phyloP scores from a whole-genome alignment of 2,113 vertebrate genomes.

The Pongo abelii region DNA sequence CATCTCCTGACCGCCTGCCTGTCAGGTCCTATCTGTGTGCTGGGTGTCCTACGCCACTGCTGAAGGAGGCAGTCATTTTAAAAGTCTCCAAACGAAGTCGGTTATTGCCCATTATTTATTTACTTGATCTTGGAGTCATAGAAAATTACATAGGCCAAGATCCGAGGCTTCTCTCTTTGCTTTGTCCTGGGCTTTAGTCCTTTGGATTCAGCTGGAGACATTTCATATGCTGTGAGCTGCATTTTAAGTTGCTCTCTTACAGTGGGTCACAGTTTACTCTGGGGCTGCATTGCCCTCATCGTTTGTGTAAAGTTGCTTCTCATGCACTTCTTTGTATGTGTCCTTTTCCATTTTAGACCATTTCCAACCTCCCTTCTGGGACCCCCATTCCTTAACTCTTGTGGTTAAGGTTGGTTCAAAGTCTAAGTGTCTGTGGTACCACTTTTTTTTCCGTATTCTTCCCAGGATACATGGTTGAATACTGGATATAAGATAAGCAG shows the following conservation, averaged over 20 bases:
- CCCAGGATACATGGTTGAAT: neutral
- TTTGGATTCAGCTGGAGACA: neutral
- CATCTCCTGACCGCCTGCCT: neutral
- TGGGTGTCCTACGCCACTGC: neutral
- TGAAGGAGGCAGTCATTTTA: conserved; percentile 9
- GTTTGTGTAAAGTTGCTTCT: neutral
- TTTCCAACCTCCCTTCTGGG: neutral
- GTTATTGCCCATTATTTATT: conserved; percentile 59
- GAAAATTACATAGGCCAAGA: neutral
- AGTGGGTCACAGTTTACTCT: neutral
- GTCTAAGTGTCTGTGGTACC: no score
- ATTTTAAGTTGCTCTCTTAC: neutral
- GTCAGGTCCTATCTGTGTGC: neutral
- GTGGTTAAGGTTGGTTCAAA: neutral
- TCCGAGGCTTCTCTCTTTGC: neutral
- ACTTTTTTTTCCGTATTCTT: neutral
- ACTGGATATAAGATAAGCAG: neutral
- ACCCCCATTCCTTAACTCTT: neutral
- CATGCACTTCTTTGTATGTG: rapidly evolving
- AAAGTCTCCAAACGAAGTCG: neutral
- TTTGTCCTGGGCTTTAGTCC: neutral
- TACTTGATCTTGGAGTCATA: conserved; percentile 61
- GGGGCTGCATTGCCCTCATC: neutral
- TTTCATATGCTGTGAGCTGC: neutral
- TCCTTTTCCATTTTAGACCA: neutral